Base-by-base conservation (phyloP, 1,140 invertebrate genomes). In the Aphidius gifuensis region DNA sequence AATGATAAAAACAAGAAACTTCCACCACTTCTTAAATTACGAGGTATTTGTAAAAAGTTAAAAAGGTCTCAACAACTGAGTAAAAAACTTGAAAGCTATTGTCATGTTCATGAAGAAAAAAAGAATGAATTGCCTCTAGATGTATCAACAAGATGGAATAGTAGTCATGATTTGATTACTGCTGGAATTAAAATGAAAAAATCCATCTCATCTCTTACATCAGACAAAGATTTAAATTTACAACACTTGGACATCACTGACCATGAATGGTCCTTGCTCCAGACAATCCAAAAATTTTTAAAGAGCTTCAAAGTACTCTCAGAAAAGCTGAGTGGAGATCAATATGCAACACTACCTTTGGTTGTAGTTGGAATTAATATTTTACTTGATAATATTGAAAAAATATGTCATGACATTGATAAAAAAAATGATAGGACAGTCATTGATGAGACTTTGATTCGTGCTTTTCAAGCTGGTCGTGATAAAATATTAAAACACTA, bases 401-500 rank as follows among this genome's bases (percentile, higher is more conserved):
- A 38, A 7, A 39, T 51, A 43, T 9, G 8, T 57, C 21, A 65
- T 7, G 9, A 57, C 11, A 38, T 61, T 11, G 61, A 62, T 46
- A n/a, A 43, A 11, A 63, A 66, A 43, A 39, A 38, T 2, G n/a
- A 42, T n/a, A 38, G 58, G 49, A 62, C 5, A 39, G n/a, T 3
- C 0, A 23, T 57, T 5, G 61, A 66, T 39, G 61, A 59, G 47
- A 55, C 47, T n/a, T 32, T 66, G 11, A 47, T 66, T n/a, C 0
- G 11, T 11, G 64, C 64, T 42, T 62, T 55, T 48, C 60, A 62
- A 55, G 71, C 70, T 60, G 69, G 69, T 54, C 48, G 70, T 63
- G 71, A 76, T 58, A 78, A 78, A 75, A 71, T 76, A 62, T 39
- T 74, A 8, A 69, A 72, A 51, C 71, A 76, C 71, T 78, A 76